A percentile compares a stretch with the other conserved stretches of the same genome.
Evolutionary conservation across 2,888 invertebrate species (phyloP).

Genomic region (Rapana venosa): DNA sequence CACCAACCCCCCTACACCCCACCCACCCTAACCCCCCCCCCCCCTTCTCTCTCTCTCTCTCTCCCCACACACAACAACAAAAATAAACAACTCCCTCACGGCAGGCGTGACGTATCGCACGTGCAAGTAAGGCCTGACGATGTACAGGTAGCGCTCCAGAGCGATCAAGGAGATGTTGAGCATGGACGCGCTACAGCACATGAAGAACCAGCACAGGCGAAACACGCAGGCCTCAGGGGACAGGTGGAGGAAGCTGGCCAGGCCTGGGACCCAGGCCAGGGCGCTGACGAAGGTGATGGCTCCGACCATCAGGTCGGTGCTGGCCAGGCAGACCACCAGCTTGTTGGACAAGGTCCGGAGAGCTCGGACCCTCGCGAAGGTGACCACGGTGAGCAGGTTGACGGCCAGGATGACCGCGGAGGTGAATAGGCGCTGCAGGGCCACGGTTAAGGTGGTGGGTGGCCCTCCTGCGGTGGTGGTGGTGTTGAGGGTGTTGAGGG

Average conservation of each 20-base stretch:
- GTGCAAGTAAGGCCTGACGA: constrained; percentile 23
- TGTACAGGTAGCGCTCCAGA: constrained; percentile 18
- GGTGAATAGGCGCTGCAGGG: neutral
- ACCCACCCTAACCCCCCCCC: no score
- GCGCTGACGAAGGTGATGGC: constrained; percentile 22
- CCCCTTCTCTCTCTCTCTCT: no score
- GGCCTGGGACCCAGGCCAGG: neutral
- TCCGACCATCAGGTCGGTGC: constrained; percentile 30
- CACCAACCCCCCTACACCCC: no score
- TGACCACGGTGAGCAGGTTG: constrained; percentile 20
- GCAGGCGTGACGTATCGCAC: neutral
- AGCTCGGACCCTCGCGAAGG: neutral
- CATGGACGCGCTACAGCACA: constrained; percentile 23
- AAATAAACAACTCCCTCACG: constrained; percentile 5
- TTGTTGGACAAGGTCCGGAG: constrained; percentile 26
- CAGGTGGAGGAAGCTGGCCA: neutral
- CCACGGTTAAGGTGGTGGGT: neutral
- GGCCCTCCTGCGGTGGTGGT: neutral
- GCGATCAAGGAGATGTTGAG: neutral
- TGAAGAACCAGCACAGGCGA: constrained; percentile 7
- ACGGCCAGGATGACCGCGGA: neutral
- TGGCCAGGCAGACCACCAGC: constrained; percentile 30
- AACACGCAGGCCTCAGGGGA: neutral
- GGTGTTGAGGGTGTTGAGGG: neutral
- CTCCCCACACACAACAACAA: no score